A percentile compares a stretch with the other conserved stretches of the same genome.
These are phyloP conservation scores for Lates japonicus DNA, from an alignment of 2,797 vertebrate genomes.

Conservation along the genomic window DNA sequence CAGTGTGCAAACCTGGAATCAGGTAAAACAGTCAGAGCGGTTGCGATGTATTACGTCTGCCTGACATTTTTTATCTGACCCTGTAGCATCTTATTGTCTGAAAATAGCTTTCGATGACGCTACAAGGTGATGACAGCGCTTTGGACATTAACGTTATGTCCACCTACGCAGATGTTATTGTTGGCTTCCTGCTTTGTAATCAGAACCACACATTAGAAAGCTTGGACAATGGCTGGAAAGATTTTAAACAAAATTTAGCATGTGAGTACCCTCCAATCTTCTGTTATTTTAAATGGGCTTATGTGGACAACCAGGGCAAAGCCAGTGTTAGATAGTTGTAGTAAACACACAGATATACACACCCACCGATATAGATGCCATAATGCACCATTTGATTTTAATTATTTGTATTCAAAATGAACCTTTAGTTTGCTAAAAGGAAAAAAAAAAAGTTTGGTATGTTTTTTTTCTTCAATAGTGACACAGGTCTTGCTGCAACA, in stretches of 20 bases:
- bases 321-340: background rate
- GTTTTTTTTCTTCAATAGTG: background rate
- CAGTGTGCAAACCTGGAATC: background rate
- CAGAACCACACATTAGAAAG: conserved; percentile 1
- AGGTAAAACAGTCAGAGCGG: background rate
- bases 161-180: conserved; percentile 1
- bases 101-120: background rate
- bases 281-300: background rate
- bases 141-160: conserved; percentile 10
- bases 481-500: background rate
- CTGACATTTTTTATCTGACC: background rate
- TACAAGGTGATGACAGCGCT: conserved; percentile 5
- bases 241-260: background rate
- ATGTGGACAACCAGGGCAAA: background rate
- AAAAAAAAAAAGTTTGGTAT: too few relatives aligned
- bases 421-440: background rate
- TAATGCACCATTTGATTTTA: background rate
- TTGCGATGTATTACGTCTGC: background rate
- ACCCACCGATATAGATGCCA: background rate
- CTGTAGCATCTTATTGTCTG: background rate
- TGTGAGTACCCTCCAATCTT: background rate
- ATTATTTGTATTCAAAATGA: background rate
- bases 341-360: background rate
- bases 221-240: background rate
- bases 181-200: conserved; percentile 16